These are phyloP conservation scores for Pagetopsis macropterus DNA, from an alignment of 2,797 vertebrate genomes.

Conservation along the genomic window DNA sequence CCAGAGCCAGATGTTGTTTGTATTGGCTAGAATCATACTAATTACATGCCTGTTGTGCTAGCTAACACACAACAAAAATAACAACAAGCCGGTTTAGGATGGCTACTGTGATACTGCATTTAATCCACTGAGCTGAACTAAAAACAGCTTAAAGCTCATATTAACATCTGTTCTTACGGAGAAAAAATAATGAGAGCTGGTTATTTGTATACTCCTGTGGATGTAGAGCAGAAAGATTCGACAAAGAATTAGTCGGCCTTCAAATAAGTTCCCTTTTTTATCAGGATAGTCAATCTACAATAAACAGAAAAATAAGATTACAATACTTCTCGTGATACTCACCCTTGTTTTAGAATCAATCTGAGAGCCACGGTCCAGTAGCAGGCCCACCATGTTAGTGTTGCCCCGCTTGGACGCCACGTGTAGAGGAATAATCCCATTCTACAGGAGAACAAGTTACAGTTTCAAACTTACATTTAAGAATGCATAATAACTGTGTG, in stretches of 20 bases:
- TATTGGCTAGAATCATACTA: conserved; percentile 8
- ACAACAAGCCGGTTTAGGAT: conserved; percentile 8
- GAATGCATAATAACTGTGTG: too few relatives aligned
- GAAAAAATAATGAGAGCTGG: background rate
- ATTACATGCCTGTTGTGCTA: background rate
- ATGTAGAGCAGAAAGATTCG: background rate
- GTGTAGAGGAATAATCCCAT: conserved; percentile 96
- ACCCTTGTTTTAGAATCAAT: conserved; percentile 98
- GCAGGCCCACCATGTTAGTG: conserved; percentile 96
- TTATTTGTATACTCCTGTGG: background rate
- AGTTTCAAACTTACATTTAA: too few relatives aligned
- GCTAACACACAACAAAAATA: background rate
- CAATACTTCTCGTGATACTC: conserved; percentile 67
- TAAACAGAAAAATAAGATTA: background rate
- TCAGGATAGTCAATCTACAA: background rate
- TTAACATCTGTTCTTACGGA: conserved; percentile 21
- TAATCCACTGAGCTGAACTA: conserved; percentile 26
- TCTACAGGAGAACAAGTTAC: conserved; percentile 77
- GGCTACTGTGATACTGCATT: background rate
- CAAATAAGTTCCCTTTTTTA: too few relatives aligned
- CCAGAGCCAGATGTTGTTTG: background rate
- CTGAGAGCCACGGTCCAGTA: conserved; percentile 94
- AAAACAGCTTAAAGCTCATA: conserved; percentile 3
- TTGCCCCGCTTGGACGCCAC: conserved; percentile 99
- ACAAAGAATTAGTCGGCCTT: too few relatives aligned